Percentiles rank a stretch among this genome's conserved stretches.
These are phyloP conservation scores for Sebastes jordani DNA, from an alignment of 2,797 vertebrate species.

Conservation along the genomic window DNA sequence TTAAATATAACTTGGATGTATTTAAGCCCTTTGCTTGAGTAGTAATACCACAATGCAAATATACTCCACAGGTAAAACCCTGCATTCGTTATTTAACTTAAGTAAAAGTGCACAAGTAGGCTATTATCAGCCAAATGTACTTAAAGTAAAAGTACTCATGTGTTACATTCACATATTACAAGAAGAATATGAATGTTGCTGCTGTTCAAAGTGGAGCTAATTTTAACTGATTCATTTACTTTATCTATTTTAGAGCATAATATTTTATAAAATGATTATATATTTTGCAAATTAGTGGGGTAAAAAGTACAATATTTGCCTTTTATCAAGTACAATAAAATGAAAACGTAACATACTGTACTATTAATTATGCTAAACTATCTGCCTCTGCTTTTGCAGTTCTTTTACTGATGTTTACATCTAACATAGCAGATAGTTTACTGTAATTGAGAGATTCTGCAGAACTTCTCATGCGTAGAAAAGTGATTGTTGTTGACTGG, in stretches of 20 bases:
- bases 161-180: not conserved
- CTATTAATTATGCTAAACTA: not conserved
- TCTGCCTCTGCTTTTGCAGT: not conserved
- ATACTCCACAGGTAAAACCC: not conserved
- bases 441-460: not conserved
- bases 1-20: not conserved
- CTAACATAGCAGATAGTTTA: not conserved
- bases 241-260: not conserved
- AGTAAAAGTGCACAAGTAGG: not conserved
- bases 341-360: not conserved
- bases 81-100: not conserved
- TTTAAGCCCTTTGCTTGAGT: not conserved
- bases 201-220: not conserved
- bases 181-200: not conserved
- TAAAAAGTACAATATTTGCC: not conserved
- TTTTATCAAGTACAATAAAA: not conserved
- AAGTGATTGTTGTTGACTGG: constrained; percentile 30
- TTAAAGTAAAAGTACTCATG: not conserved
- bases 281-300: too few species aligned
- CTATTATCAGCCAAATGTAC: not conserved
- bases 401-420: not conserved
- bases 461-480: not conserved
- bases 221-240: not conserved
- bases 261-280: not conserved
- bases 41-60: not conserved